Evolutionary conservation across 2,888 invertebrate species (phyloP), one percentile per base, ranked within the genome.

Genomic region (Minunthozetes semirufus): DNA sequence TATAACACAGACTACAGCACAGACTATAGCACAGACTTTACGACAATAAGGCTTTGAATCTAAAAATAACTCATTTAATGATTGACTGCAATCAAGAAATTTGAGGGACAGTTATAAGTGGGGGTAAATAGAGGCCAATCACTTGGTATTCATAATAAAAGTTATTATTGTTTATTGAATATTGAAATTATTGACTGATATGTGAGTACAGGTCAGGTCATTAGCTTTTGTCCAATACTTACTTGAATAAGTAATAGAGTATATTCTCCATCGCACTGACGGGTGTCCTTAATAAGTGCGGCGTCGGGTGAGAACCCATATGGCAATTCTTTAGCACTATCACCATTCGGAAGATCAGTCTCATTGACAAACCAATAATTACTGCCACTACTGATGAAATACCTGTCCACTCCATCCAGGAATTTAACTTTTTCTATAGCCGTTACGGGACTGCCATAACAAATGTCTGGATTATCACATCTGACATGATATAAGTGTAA

Each of bases 291-390:
- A 1, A 75, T 29, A 8, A 75, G 27, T 22, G 75, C 71, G 6
- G 42, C 72, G 27, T 75, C 75, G 25, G 75, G 75, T 25, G 19
- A 19, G 50, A 75, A 75, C 13, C 42, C 71, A 15, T 48, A 61
- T n/a, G 75, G 75, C 53, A 75, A 42, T 72, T 56, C 25, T 1
- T 9, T 8, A 1, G 56, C 72, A 1, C 19, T 29, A 11, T 42
- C 46, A 63, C 25, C 38, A 38, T 19, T 66, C 15, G 75, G 75
- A 19, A 48, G n/a, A 48, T 75, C 72, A 29, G 72, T 72, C 15
- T 63, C 29, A 29, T 75, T 75, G 38, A 72, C 25, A 46, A 75
- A 72, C 75, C 75, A 75, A 29, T 75, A 75, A 46, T 75, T 46
- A 9, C 25, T 38, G 13, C 71, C 75, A 50, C 46, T 71, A 9